Base-by-base conservation (phyloP, 2,888 invertebrate genomes). In the Ophion slaviceki region DNA sequence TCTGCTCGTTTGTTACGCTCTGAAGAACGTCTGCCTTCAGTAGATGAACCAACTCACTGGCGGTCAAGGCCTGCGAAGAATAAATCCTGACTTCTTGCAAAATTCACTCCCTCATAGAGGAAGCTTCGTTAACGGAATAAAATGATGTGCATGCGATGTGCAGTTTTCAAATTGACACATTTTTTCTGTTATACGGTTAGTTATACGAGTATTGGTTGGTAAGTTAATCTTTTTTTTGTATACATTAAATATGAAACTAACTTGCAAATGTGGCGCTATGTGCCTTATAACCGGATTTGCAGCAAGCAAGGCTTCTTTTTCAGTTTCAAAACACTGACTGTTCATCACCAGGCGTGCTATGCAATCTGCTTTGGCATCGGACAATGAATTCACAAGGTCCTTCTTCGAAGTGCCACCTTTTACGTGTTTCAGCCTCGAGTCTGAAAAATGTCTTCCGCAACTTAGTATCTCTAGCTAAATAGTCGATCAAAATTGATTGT, bases 271-370 rank as follows among this genome's bases (percentile, higher is more conserved):
- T 1, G 94, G 95, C 36, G 94, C 94, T 68, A 94, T 91, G 74
- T 93, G 93, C 71, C 94, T 91, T 80, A 94, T 90, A 61, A 94
- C 82, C 74, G 93, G 92, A 91, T 94, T 93, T 2, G 91, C 87
- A 32, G 89, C 88, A 53, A 93, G 87, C 76, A 93, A 91, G 45
- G 87, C 87, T 87, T 93, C 93, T 84, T 93, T 92, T 86, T 92
- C 95, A 2, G 95, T 94, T 80, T 95, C 95, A 68, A 95, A 91
- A 89, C 94, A 94, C 32, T 94, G 94, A 89, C 95, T 95, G 86
- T 95, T 95, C 70, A 95, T 94, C 92, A 96, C 94, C 88, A 96
- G 94, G 87, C 96, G 95, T 79, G 95, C 95, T 87, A 96, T 95
- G 88, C 95, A 96, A 89, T 96, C 96, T 77, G 95, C 95, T 87